These are phyloP conservation scores for Centruroides sculpturatus DNA, from an alignment of 1,140 invertebrate species.

Conservation along the genomic window DNA sequence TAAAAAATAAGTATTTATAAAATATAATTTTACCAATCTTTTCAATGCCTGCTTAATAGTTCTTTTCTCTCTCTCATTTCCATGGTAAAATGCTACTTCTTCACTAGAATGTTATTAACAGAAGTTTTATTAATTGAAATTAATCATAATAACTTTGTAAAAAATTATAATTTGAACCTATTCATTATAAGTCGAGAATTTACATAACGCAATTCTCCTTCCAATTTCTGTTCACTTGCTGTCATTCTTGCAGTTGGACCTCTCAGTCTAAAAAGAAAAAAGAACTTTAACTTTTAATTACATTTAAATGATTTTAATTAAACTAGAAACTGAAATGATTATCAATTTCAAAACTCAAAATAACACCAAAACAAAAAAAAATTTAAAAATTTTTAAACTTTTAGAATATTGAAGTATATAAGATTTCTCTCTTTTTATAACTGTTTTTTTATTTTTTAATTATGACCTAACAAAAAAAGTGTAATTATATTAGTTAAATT, in stretches of 20 bases:
- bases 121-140: background rate
- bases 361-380: too few species aligned
- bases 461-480: too few species aligned
- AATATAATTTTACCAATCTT: conserved; percentile 5
- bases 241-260: conserved; percentile 77
- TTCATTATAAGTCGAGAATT: conserved; percentile 93
- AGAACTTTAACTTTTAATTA: background rate
- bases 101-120: conserved; percentile 41
- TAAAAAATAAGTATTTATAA: too few species aligned
- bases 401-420: too few species aligned
- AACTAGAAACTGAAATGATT: too few species aligned
- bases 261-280: conserved; percentile 39
- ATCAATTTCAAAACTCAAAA: too few species aligned
- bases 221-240: conserved; percentile 83
- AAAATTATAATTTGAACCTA: conserved; percentile 29
- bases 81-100: conserved; percentile 94
- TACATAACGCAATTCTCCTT: conserved; percentile 94
- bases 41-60: conserved; percentile 46
- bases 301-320: too few species aligned
- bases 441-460: too few species aligned
- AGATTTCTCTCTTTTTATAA: too few species aligned
- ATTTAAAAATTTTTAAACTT: too few species aligned
- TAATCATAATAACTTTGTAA: background rate
- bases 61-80: conserved; percentile 72
- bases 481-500: too few species aligned